phyloP scores from a whole-genome alignment of 2,797 vertebrate species.

The Selene dorsalis region DNA sequence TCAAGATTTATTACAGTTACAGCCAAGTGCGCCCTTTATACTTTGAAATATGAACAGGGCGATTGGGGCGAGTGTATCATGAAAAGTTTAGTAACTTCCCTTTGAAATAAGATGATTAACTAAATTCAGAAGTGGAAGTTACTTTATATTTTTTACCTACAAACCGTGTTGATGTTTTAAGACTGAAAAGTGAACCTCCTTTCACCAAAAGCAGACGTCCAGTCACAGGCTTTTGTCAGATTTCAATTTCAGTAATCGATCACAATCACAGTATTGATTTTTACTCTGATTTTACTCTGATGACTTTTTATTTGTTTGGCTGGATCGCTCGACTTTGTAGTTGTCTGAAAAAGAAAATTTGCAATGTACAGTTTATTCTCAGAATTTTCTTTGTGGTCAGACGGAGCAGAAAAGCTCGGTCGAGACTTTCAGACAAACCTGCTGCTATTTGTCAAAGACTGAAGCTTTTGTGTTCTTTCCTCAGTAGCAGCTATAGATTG shows the following conservation, averaged over 20 bases:
- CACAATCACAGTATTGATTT: too few relatives aligned
- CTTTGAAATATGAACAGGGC: too few relatives aligned
- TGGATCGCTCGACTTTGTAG: background rate
- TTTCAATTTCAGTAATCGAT: too few relatives aligned
- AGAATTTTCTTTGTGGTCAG: conserved; percentile 8
- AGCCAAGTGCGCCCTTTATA: too few relatives aligned
- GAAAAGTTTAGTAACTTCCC: background rate
- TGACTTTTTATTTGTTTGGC: background rate
- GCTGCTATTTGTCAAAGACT: conserved; percentile 9
- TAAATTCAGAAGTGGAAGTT: background rate
- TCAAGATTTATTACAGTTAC: too few relatives aligned
- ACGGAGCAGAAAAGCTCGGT: background rate
- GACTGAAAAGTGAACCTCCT: background rate
- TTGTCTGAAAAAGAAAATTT: background rate
- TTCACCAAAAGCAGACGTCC: too few relatives aligned
- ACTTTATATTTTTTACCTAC: background rate
- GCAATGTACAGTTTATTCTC: background rate
- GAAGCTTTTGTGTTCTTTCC: conserved; percentile 13
- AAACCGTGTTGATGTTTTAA: conserved; percentile 5
- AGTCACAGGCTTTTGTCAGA: too few relatives aligned
- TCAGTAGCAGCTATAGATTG: conserved; percentile 31
- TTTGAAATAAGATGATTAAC: background rate
- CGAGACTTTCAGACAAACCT: background rate
- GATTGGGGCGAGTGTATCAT: too few relatives aligned
- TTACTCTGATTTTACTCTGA: too few relatives aligned